Base-by-base conservation (phyloP, 2,113 vertebrate genomes). In the Empidonax alnorum region DNA sequence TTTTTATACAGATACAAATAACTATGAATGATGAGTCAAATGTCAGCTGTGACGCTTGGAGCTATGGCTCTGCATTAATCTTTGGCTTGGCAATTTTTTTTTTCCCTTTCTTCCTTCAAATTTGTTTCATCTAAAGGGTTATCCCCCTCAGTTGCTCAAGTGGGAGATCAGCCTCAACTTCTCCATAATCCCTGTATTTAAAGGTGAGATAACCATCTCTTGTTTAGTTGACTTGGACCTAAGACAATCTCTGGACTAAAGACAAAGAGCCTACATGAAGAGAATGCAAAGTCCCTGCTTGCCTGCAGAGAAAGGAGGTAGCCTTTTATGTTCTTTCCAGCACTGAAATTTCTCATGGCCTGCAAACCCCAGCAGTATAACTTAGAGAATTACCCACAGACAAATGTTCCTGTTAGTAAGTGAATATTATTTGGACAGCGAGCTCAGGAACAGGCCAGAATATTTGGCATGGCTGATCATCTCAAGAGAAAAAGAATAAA, bases 191-290 rank as follows among this genome's bases (percentile, higher is more conserved):
- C 92, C 76, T 96, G 94, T 94, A 95, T 97, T 97, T 97, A 96
- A 97, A 97, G 98, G 97, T 98, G 96, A 97, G 95, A 97, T 93
- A 97, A 98, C 97, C 94, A 76, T 94, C 96, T 94, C 98, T 97
- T 98, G 93, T 98, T 86, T 90, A 33, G 46, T 53, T 84, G 91
- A 77, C 93, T 98, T 97, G 97, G 96, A 98, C 93, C 95, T 97
- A 97, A 98, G 82, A 97, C 97, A 96, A 80, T 93, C 95, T 97
- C 93, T 72, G 58, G 94, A 95, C 83, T 53, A 52, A 92, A 94
- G 89, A 97, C 97, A 97, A 98, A 98, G 10, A 82, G 59, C 58
- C 89, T 65, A 73, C 86, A 92, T 44, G 61, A 74, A 96, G 91
- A 95, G 96, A 93, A 72, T 93, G 72, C 47, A 44, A 81, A 78